Evolutionary conservation across 2,797 vertebrate species (phyloP).

Genomic region (Hoplostethus mediterraneus): DNA sequence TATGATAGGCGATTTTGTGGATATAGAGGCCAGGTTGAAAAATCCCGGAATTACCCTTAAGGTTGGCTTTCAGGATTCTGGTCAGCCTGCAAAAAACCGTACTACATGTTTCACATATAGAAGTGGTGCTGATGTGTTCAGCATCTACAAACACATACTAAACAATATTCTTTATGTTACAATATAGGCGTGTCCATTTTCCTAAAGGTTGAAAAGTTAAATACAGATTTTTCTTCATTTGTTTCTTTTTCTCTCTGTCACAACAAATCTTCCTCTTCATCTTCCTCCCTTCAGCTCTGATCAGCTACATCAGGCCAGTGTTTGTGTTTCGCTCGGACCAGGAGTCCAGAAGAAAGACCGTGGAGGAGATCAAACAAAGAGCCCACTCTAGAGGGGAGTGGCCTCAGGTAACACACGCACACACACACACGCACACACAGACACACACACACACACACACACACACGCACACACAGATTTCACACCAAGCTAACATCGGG

Average conservation of each 20-base stretch:
- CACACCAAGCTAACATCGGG: background rate
- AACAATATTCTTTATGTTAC: too few relatives aligned
- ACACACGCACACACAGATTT: conserved; percentile 3
- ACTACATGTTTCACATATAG: too few relatives aligned
- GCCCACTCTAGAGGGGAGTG: conserved; percentile 90
- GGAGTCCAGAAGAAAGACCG: conserved; percentile 93
- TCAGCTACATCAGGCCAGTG: conserved; percentile 94
- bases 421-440: background rate
- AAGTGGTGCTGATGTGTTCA: too few relatives aligned
- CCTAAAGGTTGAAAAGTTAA: too few relatives aligned
- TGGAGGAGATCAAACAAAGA: conserved; percentile 93
- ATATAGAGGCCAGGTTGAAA: too few relatives aligned
- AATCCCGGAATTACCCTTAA: too few relatives aligned
- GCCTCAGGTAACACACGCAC: conserved; percentile 89
- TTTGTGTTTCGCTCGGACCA: conserved; percentile 95
- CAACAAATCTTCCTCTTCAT: background rate
- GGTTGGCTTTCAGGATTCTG: too few relatives aligned
- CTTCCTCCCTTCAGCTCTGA: conserved; percentile 85
- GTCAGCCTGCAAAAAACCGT: too few relatives aligned
- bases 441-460: background rate
- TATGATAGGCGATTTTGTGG: too few relatives aligned
- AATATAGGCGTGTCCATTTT: too few relatives aligned
- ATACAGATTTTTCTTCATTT: too few relatives aligned
- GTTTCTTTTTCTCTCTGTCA: background rate
- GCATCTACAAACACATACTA: too few relatives aligned